Base-by-base conservation (phyloP, 2,113 vertebrate species). In the Alosa alosa region DNA sequence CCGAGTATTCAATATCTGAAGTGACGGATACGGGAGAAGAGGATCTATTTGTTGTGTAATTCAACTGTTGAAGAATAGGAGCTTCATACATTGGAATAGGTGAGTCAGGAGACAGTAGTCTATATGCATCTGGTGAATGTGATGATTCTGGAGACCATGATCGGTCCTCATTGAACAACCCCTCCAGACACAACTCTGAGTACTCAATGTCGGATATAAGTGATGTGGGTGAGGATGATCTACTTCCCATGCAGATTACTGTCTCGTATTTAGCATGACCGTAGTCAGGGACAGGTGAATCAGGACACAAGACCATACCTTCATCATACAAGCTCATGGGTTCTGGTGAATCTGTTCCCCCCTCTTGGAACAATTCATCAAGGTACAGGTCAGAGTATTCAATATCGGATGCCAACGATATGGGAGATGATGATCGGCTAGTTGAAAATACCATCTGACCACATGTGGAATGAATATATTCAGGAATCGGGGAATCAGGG, bases 291-390 rank as follows among this genome's bases (percentile, higher is more conserved):
- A 60, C 20, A 22, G 55, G 55, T 17, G 55, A 60, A 20, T 60
- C 10, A 13, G 55, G 17, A 60, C 17, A 60, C 20, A 22, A 60
- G 31, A 9, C 81, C 78, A 22, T 83, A 60, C 45, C 47, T 49
- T 47, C n/a, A n/a, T 46, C 17, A 39, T 2, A 41, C 17, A 55
- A 82, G 36, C 18, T 10, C 11, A 81, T 7, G 1, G 84, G 85
- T n/a, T 88, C 83, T 1, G 87, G 57, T 18, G 86, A 92, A 47
- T 89, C 90, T 55, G 90, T 75, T 88, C 81, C 84, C 25, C 50
- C 83, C 20, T 87, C 88, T 45, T 57, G 25, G 78, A 49, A 47
- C 20, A 84, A 82, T 10, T 52, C n/a, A 41, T 84, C 39, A 39
- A 82, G 1, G 81, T 18, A 81, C n/a, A 31, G 52, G 82, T 84